A percentile compares a stretch with the other conserved stretches of the same genome.
Conservation (phyloP, 2,888 invertebrate genomes). For the Elysia crispata region DNA sequence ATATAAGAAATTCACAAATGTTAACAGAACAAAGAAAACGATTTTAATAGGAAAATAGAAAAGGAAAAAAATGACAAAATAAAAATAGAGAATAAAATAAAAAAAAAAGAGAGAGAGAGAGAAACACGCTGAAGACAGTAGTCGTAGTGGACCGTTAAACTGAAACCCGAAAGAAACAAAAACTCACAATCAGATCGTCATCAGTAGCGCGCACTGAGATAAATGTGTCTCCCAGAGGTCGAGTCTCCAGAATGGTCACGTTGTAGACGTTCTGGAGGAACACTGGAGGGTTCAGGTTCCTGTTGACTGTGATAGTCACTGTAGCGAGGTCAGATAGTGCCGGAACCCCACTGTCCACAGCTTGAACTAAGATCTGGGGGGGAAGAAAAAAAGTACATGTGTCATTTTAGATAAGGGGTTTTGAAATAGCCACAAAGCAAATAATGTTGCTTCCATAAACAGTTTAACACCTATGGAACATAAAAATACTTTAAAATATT, state of each 20-base stretch:
- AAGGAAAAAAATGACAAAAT: too few relatives aligned
- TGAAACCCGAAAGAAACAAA: too few relatives aligned
- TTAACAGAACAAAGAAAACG: too few relatives aligned
- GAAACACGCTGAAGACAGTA: too few relatives aligned
- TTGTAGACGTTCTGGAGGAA: constrained; percentile 57
- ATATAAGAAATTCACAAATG: too few relatives aligned
- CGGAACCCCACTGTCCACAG: constrained; percentile 68
- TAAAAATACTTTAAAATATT: neutral
- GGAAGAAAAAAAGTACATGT: neutral
- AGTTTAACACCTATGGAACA: neutral
- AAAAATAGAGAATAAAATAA: too few relatives aligned
- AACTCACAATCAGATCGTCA: constrained; percentile 64
- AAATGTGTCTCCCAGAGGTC: constrained; percentile 58
- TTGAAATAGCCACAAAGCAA: too few relatives aligned
- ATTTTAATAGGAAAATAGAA: too few relatives aligned
- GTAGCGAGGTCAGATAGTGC: constrained; percentile 57
- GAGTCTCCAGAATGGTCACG: constrained; percentile 60
- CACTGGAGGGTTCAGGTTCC: constrained; percentile 66
- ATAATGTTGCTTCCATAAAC: too few relatives aligned
- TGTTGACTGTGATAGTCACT: constrained; percentile 66
- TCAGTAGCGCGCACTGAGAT: constrained; percentile 64
- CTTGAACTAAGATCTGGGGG: constrained; percentile 66
- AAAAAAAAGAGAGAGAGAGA: too few relatives aligned
- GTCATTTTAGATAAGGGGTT: too few relatives aligned
- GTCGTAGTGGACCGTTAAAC: too few relatives aligned